Base-by-base conservation (phyloP, 2,113 vertebrate species). In the Leptobrachium ailaonicum region DNA sequence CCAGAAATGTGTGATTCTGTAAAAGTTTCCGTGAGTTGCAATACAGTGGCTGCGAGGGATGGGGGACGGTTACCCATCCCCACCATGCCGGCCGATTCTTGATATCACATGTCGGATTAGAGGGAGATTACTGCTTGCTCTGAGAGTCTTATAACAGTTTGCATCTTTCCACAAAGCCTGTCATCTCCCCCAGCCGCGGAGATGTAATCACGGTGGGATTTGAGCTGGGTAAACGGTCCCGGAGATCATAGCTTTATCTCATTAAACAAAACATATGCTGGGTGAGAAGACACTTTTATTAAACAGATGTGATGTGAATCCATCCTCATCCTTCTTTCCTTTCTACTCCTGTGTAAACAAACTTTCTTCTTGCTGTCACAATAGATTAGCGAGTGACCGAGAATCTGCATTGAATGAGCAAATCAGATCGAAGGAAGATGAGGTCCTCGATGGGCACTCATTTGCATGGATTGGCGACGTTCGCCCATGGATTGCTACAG, bases 241-340 rank as follows among this genome's bases (percentile, higher is more conserved):
- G 9, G 66, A 67, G 66, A 41, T 67, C 66, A 42, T 20, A 11
- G 66, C 66, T 2, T 67, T 20, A 10, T 64, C 66, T 12, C 12
- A 42, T 67, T 67, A 67, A 60, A 60, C 13, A 60, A 60, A 14
- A 60, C 56, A 60, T 60, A 60, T 60, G 56, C 56, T 60, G 56
- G 56, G 2, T 14, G 56, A 60, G 56, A 3, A 60, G 56, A 60
- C 13, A 42, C 66, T 42, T 67, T 67, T 67, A 67, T 67, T 41
- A 67, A 67, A 42, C 66, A 42, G 40, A 67, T 67, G 66, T 67
- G 66, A 67, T n/a, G 62, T 8, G 6, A 32, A n/a, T 64, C 62
- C 47, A 50, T 50, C 47, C 47, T 50, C 8, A 50, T 50, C 47
- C 47, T 50, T 50, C 4, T 8, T 50, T 50, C 47, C 47, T 5